Conservation (phyloP, 1,140 invertebrate genomes). For the Lysiphlebus fabarum region DNA sequence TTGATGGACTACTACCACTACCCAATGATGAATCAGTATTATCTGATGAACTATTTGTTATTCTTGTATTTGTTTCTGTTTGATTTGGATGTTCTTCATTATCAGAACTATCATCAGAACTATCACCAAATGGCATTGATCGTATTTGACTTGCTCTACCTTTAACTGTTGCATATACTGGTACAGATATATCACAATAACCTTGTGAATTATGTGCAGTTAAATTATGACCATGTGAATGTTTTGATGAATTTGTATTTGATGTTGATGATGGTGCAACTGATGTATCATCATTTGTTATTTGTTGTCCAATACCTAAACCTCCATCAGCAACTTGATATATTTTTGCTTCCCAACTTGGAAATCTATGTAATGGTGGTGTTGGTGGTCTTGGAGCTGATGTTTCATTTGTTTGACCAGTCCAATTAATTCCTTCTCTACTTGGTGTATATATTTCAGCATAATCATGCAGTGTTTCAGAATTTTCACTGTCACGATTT, state of each 20-base stretch:
- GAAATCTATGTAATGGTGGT: constrained; percentile 83
- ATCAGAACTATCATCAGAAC: constrained; percentile 91
- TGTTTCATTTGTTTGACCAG: constrained; percentile 40
- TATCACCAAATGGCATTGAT: constrained; percentile 93
- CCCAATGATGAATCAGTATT: constrained; percentile 58
- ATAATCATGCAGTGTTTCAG: constrained; percentile 81
- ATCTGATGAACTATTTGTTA: constrained; percentile 56
- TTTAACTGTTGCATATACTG: constrained; percentile 94
- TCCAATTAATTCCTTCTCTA: constrained; percentile 61
- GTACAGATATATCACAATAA: constrained; percentile 84
- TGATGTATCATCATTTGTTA: constrained; percentile 47
- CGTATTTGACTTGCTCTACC: constrained; percentile 90
- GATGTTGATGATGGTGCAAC: constrained; percentile 47
- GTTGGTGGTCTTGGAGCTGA: constrained; percentile 70
- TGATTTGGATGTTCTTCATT: constrained; percentile 69
- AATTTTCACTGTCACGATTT: constrained; percentile 46
- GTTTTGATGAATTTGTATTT: constrained; percentile 50
- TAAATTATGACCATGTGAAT: constrained; percentile 51
- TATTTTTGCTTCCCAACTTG: constrained; percentile 92
- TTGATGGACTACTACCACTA: constrained; percentile 74
- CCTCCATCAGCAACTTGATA: constrained; percentile 88
- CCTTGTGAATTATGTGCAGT: constrained; percentile 57
- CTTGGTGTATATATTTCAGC: constrained; percentile 92
- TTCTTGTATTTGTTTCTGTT: constrained; percentile 54
- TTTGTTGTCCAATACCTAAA: constrained; percentile 55